Percentiles rank a stretch among this genome's conserved stretches.
These are phyloP conservation scores for Leucoraja erinaceus DNA, from an alignment of 2,113 vertebrate genomes.

Conservation along the genomic window DNA sequence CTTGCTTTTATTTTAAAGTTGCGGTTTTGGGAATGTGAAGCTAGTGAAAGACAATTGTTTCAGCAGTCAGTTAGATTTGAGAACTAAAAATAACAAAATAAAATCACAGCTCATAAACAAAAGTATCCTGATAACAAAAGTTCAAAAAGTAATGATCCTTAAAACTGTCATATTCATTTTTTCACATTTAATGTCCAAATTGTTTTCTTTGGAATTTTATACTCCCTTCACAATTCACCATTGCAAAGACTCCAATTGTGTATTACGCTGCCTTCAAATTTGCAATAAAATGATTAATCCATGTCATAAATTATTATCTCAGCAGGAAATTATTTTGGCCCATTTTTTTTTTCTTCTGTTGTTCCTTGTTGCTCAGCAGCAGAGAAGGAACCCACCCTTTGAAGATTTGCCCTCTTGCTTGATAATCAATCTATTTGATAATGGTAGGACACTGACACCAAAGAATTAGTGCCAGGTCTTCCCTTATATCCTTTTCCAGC, in stretches of 20 bases:
- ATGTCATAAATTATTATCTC: background rate
- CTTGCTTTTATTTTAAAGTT: background rate
- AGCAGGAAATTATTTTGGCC: background rate
- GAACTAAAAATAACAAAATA: background rate
- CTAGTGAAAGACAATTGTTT: background rate
- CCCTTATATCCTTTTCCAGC: too few relatives aligned
- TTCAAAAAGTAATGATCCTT: background rate
- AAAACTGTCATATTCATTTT: too few relatives aligned
- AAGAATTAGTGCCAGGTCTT: too few relatives aligned
- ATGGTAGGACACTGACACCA: too few relatives aligned
- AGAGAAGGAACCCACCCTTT: too few relatives aligned
- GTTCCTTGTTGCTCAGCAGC: background rate
- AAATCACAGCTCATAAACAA: background rate
- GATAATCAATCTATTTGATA: too few relatives aligned
- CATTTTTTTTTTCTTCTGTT: background rate
- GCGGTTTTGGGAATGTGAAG: background rate
- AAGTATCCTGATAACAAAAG: background rate
- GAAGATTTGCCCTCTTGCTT: too few relatives aligned
- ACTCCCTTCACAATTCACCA: background rate
- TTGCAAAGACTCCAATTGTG: background rate
- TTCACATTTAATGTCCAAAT: background rate
- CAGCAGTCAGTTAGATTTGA: background rate
- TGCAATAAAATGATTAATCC: background rate
- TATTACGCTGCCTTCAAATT: background rate
- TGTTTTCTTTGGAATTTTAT: background rate